These are phyloP conservation scores for Calyptomena viridis DNA, from an alignment of 2,113 vertebrate species.

Conservation along the genomic window DNA sequence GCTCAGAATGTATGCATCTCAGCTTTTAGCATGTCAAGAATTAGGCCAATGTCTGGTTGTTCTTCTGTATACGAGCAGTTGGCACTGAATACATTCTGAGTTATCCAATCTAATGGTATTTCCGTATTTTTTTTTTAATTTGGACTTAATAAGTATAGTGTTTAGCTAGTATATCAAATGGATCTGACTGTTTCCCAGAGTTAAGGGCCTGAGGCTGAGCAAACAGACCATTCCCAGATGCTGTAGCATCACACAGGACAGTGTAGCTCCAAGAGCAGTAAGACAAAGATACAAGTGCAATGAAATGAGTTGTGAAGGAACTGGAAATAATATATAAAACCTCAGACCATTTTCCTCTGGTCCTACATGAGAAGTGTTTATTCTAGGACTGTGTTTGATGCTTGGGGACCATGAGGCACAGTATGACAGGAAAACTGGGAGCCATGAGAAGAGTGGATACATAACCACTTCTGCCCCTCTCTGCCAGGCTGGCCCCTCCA, in stretches of 20 bases:
- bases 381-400: not conserved
- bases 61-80: not conserved
- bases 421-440: not conserved
- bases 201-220: not conserved
- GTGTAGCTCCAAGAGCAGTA: not conserved
- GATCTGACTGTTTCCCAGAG: not conserved
- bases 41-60: not conserved
- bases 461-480: not conserved
- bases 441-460: not conserved
- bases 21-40: not conserved
- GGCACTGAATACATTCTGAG: not conserved
- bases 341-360: not conserved
- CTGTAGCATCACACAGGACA: not conserved
- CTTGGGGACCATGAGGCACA: not conserved
- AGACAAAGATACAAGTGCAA: not conserved
- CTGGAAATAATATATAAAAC: not conserved
- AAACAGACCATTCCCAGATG: not conserved
- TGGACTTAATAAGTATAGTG: not conserved
- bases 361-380: not conserved
- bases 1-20: not conserved
- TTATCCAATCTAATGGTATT: slow-evolving; percentile 2
- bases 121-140: not conserved
- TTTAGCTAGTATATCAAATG: slow-evolving; percentile 13
- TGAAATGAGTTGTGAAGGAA: not conserved
- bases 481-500: not conserved